phyloP scores from a whole-genome alignment of 1,140 invertebrate species.

The Drosophila nebulosa region DNA sequence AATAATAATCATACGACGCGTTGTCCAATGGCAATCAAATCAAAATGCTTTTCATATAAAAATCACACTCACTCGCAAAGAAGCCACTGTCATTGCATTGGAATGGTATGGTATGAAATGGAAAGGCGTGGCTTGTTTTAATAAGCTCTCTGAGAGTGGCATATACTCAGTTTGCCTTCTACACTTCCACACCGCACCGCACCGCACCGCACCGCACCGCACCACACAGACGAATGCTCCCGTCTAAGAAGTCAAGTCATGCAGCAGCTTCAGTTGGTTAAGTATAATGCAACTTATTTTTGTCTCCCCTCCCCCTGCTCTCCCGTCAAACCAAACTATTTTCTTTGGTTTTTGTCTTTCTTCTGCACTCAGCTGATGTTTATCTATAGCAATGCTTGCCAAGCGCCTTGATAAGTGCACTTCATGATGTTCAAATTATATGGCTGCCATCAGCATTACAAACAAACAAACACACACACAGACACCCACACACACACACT shows the following conservation, averaged over 20 bases:
- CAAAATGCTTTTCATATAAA: slow-evolving; percentile 38
- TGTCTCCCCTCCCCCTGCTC: neutral
- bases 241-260: neutral
- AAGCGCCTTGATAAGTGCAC: slow-evolving; percentile 70
- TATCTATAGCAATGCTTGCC: slow-evolving; percentile 67
- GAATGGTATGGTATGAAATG: no score
- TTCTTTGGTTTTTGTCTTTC: neutral
- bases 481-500: neutral
- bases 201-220: no score
- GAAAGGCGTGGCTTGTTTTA: slow-evolving; percentile 48
- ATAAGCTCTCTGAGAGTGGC: slow-evolving; percentile 64
- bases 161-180: slow-evolving; percentile 19
- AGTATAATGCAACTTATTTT: slow-evolving; percentile 47
- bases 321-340: neutral
- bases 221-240: neutral
- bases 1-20: slow-evolving; percentile 72
- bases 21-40: slow-evolving; percentile 68
- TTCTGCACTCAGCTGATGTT: slow-evolving; percentile 58
- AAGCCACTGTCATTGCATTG: neutral
- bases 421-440: slow-evolving; percentile 76
- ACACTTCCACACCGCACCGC: no score
- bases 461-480: slow-evolving; percentile 10
- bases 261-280: slow-evolving; percentile 24
- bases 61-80: slow-evolving; percentile 27
- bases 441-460: slow-evolving; percentile 72